Base-by-base conservation (phyloP, 30 jellyfish, hydroid and myxozoan species). In the Catostylus mosaicus region DNA sequence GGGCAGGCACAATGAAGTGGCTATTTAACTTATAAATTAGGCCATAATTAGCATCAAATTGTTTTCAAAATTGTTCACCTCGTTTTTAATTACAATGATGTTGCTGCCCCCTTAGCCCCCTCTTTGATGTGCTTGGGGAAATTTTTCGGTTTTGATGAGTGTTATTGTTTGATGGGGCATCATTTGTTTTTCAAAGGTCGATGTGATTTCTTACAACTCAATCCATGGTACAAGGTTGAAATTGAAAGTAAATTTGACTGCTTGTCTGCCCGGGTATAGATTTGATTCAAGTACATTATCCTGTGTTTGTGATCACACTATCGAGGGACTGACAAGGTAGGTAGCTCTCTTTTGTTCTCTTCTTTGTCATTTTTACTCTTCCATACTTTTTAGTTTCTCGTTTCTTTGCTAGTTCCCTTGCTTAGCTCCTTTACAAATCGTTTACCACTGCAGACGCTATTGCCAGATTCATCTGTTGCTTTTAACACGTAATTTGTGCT, bases 221-320 rank as follows among this genome's bases (percentile, higher is more conserved):
- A 46, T 67, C 4, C 68, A 63, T 66, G 90, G 90, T 30, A 67
- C 90, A 37, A 46, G 68, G n/a, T 35, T 80, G 57, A 35, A 9
- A 27, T 24, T 69, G 7, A 52, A 23, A 6, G 20, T 80, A 7
- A 52, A 34, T n/a, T 40, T 51, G 30, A 22, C 24, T 30, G 16
- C 70, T 12, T 80, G 90, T 63, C 31, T 52, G 2, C 84, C 79
- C 35, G 90, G 90, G 4, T 80, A 65, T 56, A 80, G 36, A 38
- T 80, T 65, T 46, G 66, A 50, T 33, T 32, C 40, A 9, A 27
- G 31, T 1, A 36, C 0, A 18, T 33, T 33, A 50, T 30, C 32
- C 16, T 80, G 90, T 72, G 64, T 50, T 9, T 80, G 90, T 37
- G 84, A 80, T 46, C 19, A 0, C 40, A 45, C 27, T 12, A 65